Conservation (phyloP, 2,797 vertebrate species). For the Tenualosa thibaudeaui region DNA sequence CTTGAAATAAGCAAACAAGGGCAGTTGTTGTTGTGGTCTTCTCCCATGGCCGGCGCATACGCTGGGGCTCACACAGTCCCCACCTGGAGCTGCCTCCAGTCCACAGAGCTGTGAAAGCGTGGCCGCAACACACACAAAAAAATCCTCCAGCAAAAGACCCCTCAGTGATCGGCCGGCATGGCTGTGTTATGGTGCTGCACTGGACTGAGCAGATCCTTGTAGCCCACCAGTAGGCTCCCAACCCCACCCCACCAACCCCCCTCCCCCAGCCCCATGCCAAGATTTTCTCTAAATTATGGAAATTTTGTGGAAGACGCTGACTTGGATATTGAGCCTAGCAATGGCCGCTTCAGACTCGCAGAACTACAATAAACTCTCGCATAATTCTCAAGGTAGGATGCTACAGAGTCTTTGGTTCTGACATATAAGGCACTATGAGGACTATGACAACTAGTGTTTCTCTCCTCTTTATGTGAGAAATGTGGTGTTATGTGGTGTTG, state of each 20-base stretch:
- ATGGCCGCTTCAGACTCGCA: conserved; percentile 93
- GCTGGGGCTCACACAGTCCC: conserved; percentile 71
- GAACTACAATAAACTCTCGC: conserved; percentile 84
- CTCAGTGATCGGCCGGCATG: conserved; percentile 58
- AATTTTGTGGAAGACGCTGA: conserved; percentile 98
- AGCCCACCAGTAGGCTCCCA: conserved; percentile 80
- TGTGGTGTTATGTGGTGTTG: background rate
- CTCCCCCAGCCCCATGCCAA: conserved; percentile 75
- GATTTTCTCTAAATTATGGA: conserved; percentile 94
- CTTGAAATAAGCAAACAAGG: conserved; percentile 72
- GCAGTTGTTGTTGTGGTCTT: conserved; percentile 53
- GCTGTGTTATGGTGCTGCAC: conserved; percentile 85
- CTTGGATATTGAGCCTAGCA: conserved; percentile 95
- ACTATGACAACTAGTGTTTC: background rate
- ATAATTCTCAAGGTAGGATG: conserved; percentile 94
- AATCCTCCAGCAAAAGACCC: background rate
- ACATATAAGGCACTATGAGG: background rate
- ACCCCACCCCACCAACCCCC: conserved; percentile 64
- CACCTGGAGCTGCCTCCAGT: conserved; percentile 73
- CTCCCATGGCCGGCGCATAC: conserved; percentile 82
- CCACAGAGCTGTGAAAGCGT: conserved; percentile 72
- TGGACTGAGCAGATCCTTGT: conserved; percentile 78
- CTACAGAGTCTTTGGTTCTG: background rate
- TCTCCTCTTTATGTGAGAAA: background rate
- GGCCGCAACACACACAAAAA: background rate